Evolutionary conservation across 2,888 invertebrate species (phyloP), one percentile per base, ranked within the genome.

Genomic region (Phortica magna): DNA sequence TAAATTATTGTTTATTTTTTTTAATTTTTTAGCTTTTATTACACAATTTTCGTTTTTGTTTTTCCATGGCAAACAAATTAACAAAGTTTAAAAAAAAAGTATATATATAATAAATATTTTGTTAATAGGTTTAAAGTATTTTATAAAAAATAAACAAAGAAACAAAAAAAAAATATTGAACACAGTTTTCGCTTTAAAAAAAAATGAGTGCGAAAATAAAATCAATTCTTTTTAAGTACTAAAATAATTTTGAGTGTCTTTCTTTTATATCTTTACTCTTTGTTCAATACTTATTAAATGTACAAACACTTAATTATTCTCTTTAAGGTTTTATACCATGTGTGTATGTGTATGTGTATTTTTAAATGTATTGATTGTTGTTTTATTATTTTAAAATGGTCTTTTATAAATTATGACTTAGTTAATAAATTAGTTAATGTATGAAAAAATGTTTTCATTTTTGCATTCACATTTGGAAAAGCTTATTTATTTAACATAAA

Each of bases 21-120:
- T 19, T 10, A 43, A 43, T 43, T 7, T 48, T 12, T 48, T 12
- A 12, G 9, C 14, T 48, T 48, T 19, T 31, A 61, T 61, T 61
- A 22, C 31, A 19, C 61, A 61, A 10, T 76, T 76, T 79, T 78
- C 79, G 78, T 78, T 80, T 73, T 61, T 4, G 31, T 74, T 14
- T 67, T 64, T 55, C 41, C 22, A 74, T 59, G 39, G 14, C 17
- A 67, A 14, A 67, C 22, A 43, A 67, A 19, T 61, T 61, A 61
- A 61, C 22, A 61, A 19, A 61, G 17, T 5, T 55, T 12, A 55
- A 61, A 61, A 4, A 17, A 22, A 19, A 61, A 61, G 17, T 19
- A 61, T 10, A 61, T 61, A 59, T 59, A 59, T 14, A 14, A 53
- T 14, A 59, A 12, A 59, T 17, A n/a, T 59, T 7, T 17, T 59